A percentile compares a stretch with the other conserved stretches of the same genome.
Conservation (phyloP, 1,140 invertebrate genomes). For the Drosophila murphyi region DNA sequence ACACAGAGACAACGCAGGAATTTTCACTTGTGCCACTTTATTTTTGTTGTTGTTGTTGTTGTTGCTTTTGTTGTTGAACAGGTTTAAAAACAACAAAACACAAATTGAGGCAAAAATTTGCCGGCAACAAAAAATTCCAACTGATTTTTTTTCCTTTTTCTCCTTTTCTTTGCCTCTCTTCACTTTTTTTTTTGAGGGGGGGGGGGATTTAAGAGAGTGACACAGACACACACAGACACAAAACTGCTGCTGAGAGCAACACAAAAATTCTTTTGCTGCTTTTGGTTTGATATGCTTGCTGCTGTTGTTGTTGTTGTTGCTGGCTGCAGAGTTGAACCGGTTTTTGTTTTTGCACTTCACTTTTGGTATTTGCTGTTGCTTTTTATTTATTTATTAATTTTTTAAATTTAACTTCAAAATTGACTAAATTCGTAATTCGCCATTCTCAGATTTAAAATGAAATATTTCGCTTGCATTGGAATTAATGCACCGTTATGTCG, state of each 20-base stretch:
- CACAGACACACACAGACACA: constrained; percentile 29
- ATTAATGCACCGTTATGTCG: neutral
- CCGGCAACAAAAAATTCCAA: constrained; percentile 58
- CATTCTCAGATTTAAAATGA: constrained; percentile 11
- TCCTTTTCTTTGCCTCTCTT: constrained; percentile 51
- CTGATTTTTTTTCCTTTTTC: constrained; percentile 68
- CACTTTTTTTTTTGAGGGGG: neutral
- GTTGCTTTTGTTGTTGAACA: constrained; percentile 52
- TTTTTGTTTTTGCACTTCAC: constrained; percentile 82
- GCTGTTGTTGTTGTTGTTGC: constrained; percentile 35
- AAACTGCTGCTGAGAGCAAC: constrained; percentile 55
- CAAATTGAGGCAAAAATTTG: constrained; percentile 20
- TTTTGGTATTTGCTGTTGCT: constrained; percentile 42
- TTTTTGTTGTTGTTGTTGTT: constrained; percentile 43
- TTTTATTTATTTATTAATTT: neutral
- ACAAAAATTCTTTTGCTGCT: constrained; percentile 77
- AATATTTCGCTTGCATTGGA: constrained; percentile 20
- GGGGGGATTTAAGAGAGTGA: constrained; percentile 6
- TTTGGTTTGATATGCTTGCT: constrained; percentile 49
- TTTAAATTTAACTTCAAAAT: constrained; percentile 22
- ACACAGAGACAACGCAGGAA: constrained; percentile 62
- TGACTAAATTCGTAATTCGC: constrained; percentile 17
- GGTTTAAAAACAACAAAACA: constrained; percentile 58
- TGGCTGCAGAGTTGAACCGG: constrained; percentile 70
- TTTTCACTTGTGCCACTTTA: constrained; percentile 81